phyloP scores from a whole-genome alignment of 2,113 vertebrate species.

The Cichladusa arquata region DNA sequence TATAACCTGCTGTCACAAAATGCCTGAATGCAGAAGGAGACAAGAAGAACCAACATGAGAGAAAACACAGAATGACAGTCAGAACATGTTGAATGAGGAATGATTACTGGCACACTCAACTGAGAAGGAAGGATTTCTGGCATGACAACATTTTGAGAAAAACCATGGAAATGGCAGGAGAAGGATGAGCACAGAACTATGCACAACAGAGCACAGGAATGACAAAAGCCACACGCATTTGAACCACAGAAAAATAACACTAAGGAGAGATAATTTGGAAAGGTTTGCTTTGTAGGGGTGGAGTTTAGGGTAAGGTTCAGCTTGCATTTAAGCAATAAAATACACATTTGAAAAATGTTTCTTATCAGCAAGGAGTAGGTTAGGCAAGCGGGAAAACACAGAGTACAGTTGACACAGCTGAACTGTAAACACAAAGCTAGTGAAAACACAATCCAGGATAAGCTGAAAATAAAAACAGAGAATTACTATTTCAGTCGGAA shows the following conservation, averaged over 20 bases:
- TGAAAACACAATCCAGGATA: neutral
- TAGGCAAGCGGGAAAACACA: neutral
- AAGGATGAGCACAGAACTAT: neutral
- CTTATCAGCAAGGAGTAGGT: neutral
- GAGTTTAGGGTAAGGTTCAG: neutral
- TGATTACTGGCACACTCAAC: conserved; percentile 14
- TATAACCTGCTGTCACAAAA: conserved; percentile 28
- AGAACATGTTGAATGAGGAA: conserved; percentile 43
- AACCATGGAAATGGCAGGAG: neutral
- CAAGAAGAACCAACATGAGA: neutral
- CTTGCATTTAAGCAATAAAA: neutral
- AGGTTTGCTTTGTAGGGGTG: neutral
- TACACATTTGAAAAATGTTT: neutral
- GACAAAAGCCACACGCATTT: neutral
- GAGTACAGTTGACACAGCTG: neutral
- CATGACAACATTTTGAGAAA: neutral
- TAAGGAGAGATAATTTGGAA: neutral
- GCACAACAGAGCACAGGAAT: neutral
- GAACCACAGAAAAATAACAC: neutral
- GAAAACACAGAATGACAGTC: conserved; percentile 37
- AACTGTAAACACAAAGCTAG: conserved; percentile 13
- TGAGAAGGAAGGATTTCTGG: conserved; percentile 19
- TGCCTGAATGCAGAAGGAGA: neutral
- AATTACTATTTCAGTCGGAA: neutral
- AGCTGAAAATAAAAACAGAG: conserved; percentile 21